These are phyloP conservation scores for Plutella xylostella DNA, from an alignment of 2,888 invertebrate genomes.

Conservation along the genomic window DNA sequence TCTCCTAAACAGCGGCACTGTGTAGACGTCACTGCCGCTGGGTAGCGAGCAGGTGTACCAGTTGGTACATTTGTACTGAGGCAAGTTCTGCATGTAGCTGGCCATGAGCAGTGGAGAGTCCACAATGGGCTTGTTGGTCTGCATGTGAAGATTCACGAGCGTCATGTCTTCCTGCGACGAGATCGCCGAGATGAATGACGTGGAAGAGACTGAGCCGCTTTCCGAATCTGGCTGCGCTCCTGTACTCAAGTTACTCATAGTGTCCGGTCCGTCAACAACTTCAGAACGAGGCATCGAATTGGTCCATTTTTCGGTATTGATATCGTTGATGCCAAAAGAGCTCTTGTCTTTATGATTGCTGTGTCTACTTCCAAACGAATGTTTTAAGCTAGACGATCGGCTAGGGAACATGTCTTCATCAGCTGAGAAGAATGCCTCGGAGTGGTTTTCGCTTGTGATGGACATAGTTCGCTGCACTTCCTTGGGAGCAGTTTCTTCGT, in stretches of 20 bases:
- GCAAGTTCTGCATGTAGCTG: constrained; percentile 92
- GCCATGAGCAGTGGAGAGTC: constrained; percentile 96
- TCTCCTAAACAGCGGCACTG: constrained; percentile 82
- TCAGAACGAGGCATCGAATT: constrained; percentile 47
- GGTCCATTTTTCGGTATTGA: constrained; percentile 51
- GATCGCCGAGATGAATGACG: constrained; percentile 89
- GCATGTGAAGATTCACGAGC: constrained; percentile 93
- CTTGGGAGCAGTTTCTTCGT: constrained; percentile 69
- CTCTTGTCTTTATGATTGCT: constrained; percentile 63
- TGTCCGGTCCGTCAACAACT: constrained; percentile 42
- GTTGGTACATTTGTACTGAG: constrained; percentile 83
- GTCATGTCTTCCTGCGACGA: constrained; percentile 95
- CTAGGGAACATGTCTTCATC: constrained; percentile 87
- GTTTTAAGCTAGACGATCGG: constrained; percentile 75
- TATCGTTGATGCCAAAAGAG: constrained; percentile 64
- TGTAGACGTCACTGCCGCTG: constrained; percentile 80
- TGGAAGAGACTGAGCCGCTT: constrained; percentile 84
- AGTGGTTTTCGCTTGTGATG: constrained; percentile 90
- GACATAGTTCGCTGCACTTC: constrained; percentile 87
- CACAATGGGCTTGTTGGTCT: constrained; percentile 90
- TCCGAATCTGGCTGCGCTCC: constrained; percentile 76
- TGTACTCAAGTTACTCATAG: constrained; percentile 50
- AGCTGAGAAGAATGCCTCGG: constrained; percentile 93
- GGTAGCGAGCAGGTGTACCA: constrained; percentile 82
- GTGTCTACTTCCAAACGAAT: constrained; percentile 68